A percentile compares a stretch with the other conserved stretches of the same genome.
Conservation (phyloP, 2,888 invertebrate genomes). For the Papilio protenor region DNA sequence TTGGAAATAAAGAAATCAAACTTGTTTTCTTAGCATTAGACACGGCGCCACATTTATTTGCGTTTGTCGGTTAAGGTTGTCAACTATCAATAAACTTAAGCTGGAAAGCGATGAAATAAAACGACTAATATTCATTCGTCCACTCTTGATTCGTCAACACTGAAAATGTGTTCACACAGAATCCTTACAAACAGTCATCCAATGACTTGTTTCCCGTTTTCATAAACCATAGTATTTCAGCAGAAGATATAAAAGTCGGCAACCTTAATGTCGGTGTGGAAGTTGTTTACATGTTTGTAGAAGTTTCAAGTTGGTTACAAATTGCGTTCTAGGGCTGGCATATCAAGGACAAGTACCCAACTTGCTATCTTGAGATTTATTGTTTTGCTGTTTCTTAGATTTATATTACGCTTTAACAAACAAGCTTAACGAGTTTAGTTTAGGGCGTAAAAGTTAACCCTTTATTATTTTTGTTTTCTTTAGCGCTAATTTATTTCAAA, state of each 20-base stretch:
- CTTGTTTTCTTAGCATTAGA: slow-evolving; percentile 13
- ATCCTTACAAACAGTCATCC: background rate
- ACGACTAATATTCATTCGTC: background rate
- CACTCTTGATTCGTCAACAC: background rate
- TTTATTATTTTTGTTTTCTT: background rate
- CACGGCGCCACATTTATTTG: slow-evolving; percentile 29
- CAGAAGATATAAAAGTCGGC: background rate
- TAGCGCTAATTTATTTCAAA: too few relatives aligned
- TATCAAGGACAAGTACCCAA: slow-evolving; percentile 28
- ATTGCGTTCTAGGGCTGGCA: slow-evolving; percentile 5
- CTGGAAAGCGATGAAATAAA: background rate
- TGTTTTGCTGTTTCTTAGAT: slow-evolving; percentile 22
- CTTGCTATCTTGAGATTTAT: slow-evolving; percentile 34
- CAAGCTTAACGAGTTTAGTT: background rate
- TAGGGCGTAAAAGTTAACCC: background rate
- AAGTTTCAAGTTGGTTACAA: slow-evolving; percentile 25
- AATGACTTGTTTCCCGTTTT: background rate
- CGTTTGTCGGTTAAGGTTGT: background rate
- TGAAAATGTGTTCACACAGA: too few relatives aligned
- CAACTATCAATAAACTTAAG: background rate
- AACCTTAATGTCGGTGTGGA: background rate
- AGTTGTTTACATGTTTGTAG: slow-evolving; percentile 35
- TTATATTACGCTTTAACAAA: slow-evolving; percentile 14
- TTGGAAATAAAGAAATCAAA: slow-evolving; percentile 17
- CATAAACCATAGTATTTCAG: background rate